phyloP scores from a whole-genome alignment of 1,140 invertebrate species.

The Ooceraea biroi region DNA sequence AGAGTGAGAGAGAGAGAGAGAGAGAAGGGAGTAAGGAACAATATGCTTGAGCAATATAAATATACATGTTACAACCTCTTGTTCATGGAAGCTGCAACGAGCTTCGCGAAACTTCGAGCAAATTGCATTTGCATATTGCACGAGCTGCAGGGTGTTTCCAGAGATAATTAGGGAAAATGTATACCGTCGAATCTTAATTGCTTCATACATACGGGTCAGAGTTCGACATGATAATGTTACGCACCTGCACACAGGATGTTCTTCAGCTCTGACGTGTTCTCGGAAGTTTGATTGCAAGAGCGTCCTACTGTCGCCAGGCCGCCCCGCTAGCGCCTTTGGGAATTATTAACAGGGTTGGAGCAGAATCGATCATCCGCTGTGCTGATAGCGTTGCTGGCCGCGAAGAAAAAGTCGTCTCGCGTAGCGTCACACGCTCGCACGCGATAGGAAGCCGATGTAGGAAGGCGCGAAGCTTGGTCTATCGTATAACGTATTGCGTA shows the following conservation, averaged over 20 bases:
- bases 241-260: background rate
- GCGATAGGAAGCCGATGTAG: background rate
- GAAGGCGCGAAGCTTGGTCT: background rate
- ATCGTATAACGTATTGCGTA: background rate
- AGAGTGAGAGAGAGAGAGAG: no score
- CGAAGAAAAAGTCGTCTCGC: background rate
- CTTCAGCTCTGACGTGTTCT: background rate
- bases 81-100: slow-evolving; percentile 1
- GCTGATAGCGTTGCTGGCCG: background rate
- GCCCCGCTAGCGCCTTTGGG: background rate
- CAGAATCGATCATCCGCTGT: slow-evolving; percentile 10
- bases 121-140: slow-evolving; percentile 52
- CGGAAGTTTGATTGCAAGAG: background rate
- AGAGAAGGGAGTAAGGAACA: background rate
- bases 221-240: background rate
- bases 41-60: background rate
- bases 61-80: slow-evolving; percentile 30
- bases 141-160: background rate
- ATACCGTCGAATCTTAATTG: slow-evolving; percentile 21
- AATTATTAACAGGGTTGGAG: background rate
- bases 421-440: background rate
- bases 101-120: slow-evolving; percentile 23
- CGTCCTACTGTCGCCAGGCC: background rate
- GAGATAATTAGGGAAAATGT: slow-evolving; percentile 21
- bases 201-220: background rate